A percentile compares a stretch with the other conserved stretches of the same genome.
These are phyloP conservation scores for Porites rus DNA, from an alignment of 92 coral and sea anemone genomes.

Conservation along the genomic window DNA sequence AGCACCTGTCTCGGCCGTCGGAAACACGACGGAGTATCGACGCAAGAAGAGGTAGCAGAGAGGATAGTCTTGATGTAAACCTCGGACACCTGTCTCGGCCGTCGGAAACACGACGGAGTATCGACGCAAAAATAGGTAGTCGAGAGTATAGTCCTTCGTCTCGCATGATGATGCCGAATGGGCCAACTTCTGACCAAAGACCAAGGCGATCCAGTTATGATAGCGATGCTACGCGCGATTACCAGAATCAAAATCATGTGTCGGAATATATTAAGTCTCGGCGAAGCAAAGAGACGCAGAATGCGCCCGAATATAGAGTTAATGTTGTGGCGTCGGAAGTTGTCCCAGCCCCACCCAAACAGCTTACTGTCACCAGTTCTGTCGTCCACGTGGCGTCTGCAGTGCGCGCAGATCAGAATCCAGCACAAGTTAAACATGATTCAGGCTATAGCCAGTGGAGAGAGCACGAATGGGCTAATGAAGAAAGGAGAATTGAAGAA, in stretches of 20 bases:
- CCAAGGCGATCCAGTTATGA: slow-evolving; percentile 15
- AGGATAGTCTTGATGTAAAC: no score
- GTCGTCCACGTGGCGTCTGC: slow-evolving; percentile 36
- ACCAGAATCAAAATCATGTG: slow-evolving; percentile 6
- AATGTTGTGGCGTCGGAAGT: slow-evolving; percentile 24
- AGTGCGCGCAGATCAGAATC: neutral
- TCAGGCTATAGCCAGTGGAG: slow-evolving; percentile 10
- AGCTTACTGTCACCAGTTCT: slow-evolving; percentile 17
- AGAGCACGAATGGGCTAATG: slow-evolving; percentile 10
- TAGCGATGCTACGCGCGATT: slow-evolving; percentile 3
- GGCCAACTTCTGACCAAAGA: slow-evolving; percentile 3
- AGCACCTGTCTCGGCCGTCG: no score
- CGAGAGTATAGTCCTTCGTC: slow-evolving; percentile 15
- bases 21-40: no score
- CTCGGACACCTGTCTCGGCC: no score
- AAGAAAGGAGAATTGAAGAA: slow-evolving; percentile 28
- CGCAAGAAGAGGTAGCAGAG: no score
- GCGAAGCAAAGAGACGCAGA: neutral
- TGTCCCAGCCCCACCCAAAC: slow-evolving; percentile 5
- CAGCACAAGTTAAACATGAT: neutral
- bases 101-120: no score
- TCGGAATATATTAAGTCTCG: slow-evolving; percentile 4
- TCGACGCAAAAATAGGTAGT: no score
- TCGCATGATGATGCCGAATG: neutral
- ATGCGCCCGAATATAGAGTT: slow-evolving; percentile 25